Evolutionary conservation across 2,113 vertebrate genomes (phyloP), one percentile per base, ranked within the genome.

Genomic region (Orycteropus afer): DNA sequence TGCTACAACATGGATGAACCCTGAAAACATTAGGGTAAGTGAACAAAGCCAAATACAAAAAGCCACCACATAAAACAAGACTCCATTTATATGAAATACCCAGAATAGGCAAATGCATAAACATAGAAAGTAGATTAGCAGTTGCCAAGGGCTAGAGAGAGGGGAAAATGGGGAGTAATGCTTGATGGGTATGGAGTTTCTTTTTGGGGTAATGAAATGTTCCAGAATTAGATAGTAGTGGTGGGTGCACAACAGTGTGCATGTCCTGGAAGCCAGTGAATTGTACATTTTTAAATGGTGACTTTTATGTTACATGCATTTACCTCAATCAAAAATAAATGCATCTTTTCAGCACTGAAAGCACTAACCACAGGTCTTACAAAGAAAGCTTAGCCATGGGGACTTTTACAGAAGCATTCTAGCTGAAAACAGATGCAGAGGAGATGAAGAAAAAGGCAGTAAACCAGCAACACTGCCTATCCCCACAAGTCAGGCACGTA

Each of bases 331-430:
- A 73, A 82, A 78, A 91, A 92, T 76, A 93, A 61, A 89, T 1
- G 17, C 73, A 45, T 61, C 23, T 79, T 86, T 29, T 53, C 15
- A 20, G 18, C 37, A 61, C 42, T 63, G 34, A 76, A 95, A 73
- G 87, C 77, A 51, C 47, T 55, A 63, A 92, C 87, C 85, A 86
- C 92, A 96, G 90, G 85, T 47, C 53, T 49, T 94, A 92, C 89
- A 93, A 53, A 92, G 83, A 93, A 53, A 92, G 83, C 45, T 84
- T 22, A 79, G 42, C 47, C 59, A 18, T 37, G 65, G 79, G 71
- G 83, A 86, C 78, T 94, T 45, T 49, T 88, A 67, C 13, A 86
- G 53, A 85, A 80, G 49, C 55, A 22, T 11, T 12, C 18, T 22
- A 83, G 78, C 93, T 55, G 40, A 51, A 59, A 34, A 79, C 2